Evolutionary conservation across 92 coral and sea anemone species (phyloP), one percentile per base, ranked within the genome.

Genomic region (Bergia sp.): DNA sequence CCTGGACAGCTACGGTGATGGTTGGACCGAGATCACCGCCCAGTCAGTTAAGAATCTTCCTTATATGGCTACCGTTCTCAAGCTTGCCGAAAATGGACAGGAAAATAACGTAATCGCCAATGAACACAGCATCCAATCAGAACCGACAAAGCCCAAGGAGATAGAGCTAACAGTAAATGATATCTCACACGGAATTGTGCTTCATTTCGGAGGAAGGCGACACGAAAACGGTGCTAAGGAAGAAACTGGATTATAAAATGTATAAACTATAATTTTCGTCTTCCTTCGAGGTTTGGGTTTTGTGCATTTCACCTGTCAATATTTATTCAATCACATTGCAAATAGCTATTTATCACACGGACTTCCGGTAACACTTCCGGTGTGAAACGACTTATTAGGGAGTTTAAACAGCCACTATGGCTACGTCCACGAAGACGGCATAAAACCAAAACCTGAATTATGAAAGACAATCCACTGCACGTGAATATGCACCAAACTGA

Each of bases 1-100:
- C 11, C 45, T 82, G 82, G 90, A 91, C 76, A 95, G 98, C 89
- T 95, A 95, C 37, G 98, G 98, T 15, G 89, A 95, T 66, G 98
- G 98, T 4, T 95, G 96, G 98, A 73, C 89, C 5, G 73, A 79
- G n/a, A 13, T 61, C 69, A 61, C 1, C 1, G 69, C 69, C 23
- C 69, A 61, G 23, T 12, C 69, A 16, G 6, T 61, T 18, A 61
- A 61, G 69, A 61, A 18, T 23, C 69, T 61, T 20, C 69, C 69
- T 21, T 61, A 61, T 21, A 20, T 61, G 69, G 69, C 69, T 61
- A 61, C 69, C 12, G 69, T 61, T 0, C 69, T 18, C 6, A 61
- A 20, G 7, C 69, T 20, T 23, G 69, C 69, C 1, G 69, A 61
- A 21, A 61, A 61, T 21, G 69, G 69, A 61, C 5, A 61, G 4